A percentile compares a stretch with the other conserved stretches of the same genome.
phyloP scores from a whole-genome alignment of 92 coral and sea anemone species.

The Nematostella vectensis region DNA sequence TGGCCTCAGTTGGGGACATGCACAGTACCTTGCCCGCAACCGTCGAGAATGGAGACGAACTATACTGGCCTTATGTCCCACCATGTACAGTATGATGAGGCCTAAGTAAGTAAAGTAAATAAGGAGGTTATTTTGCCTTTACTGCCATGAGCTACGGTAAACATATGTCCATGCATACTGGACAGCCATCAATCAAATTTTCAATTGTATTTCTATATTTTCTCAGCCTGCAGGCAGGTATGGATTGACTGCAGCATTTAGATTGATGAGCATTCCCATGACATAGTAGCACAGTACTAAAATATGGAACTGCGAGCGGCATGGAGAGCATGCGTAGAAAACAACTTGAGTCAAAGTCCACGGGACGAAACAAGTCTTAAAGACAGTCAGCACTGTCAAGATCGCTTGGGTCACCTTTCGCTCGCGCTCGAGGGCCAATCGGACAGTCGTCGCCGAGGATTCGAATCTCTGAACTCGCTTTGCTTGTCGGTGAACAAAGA shows the following conservation, averaged over 20 bases:
- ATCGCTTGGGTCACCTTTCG: slow-evolving; percentile 6
- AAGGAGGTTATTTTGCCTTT: too few species aligned
- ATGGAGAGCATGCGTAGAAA: neutral
- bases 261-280: neutral
- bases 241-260: neutral
- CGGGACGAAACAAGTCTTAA: neutral
- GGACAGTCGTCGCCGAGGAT: neutral
- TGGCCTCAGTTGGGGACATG: too few species aligned
- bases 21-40: too few species aligned
- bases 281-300: neutral
- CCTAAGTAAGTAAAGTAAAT: too few species aligned
- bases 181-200: neutral
- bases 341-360: neutral
- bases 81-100: too few species aligned
- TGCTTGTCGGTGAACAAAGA: slow-evolving; percentile 1
- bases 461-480: neutral
- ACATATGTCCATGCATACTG: too few species aligned
- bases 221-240: slow-evolving; percentile 1
- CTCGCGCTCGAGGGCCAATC: neutral
- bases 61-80: too few species aligned
- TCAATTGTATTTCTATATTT: neutral
- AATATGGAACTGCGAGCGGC: neutral
- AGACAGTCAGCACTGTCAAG: neutral
- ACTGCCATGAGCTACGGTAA: too few species aligned
- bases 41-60: too few species aligned